Percentiles rank a stretch among this genome's conserved stretches.
phyloP scores from a whole-genome alignment of 2,113 vertebrate species.

The Piaya cayana region DNA sequence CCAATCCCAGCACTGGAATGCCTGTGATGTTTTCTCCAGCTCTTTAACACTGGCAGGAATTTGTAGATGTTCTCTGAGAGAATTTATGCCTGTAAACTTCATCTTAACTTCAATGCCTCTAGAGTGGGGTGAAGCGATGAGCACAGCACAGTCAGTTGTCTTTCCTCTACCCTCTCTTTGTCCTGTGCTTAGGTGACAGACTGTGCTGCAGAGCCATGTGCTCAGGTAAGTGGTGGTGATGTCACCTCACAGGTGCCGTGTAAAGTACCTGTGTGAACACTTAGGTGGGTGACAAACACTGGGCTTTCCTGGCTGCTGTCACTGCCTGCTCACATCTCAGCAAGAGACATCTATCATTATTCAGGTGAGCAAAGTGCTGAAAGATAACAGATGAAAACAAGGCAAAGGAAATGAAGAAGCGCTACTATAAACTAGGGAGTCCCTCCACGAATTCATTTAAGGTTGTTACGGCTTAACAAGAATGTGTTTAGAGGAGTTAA shows the following conservation, averaged over 20 bases:
- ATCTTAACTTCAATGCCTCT: fast-evolving
- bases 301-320: background rate
- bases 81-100: background rate
- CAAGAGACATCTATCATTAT: background rate
- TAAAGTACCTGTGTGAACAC: background rate
- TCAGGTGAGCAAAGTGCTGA: background rate
- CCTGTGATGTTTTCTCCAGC: background rate
- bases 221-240: background rate
- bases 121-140: background rate
- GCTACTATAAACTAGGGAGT: background rate
- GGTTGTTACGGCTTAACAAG: background rate
- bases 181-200: background rate
- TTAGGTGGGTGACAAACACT: background rate
- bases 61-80: background rate
- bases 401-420: background rate
- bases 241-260: fast-evolving
- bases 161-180: background rate
- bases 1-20: background rate
- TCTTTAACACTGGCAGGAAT: background rate
- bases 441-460: background rate
- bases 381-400: background rate
- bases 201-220: background rate
- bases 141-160: background rate
- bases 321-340: background rate
- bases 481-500: background rate